A percentile compares a stretch with the other conserved stretches of the same genome.
These are phyloP conservation scores for Eristalis pertinax DNA, from an alignment of 2,888 invertebrate genomes.

Conservation along the genomic window DNA sequence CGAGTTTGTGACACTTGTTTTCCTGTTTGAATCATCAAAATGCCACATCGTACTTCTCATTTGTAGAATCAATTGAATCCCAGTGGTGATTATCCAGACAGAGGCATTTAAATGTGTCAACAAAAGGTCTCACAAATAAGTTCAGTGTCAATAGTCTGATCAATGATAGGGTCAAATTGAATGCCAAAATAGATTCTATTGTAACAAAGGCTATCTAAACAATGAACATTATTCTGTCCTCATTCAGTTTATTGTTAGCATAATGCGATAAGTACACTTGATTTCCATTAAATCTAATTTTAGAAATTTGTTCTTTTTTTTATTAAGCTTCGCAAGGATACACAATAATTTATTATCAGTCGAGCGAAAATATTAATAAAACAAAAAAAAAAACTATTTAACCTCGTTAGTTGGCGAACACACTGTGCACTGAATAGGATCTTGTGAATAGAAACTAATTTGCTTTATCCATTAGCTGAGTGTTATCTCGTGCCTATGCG, in stretches of 20 bases:
- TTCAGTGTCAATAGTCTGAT: not conserved
- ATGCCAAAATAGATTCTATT: not conserved
- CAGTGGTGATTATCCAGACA: not conserved
- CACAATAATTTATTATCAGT: not conserved
- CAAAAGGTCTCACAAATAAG: not conserved
- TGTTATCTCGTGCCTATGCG: not conserved
- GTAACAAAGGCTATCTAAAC: not conserved
- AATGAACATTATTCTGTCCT: not conserved
- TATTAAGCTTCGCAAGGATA: not conserved
- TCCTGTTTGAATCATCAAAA: too few species aligned
- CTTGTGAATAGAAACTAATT: not conserved
- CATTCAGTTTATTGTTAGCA: slow-evolving; percentile 3
- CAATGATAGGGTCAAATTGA: slow-evolving; percentile 1
- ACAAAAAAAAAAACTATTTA: not conserved
- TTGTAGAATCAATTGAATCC: not conserved
- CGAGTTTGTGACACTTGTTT: too few species aligned
- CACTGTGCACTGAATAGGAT: not conserved
- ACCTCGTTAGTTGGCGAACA: not conserved
- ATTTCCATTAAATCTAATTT: not conserved
- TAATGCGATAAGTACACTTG: not conserved
- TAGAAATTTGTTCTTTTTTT: not conserved
- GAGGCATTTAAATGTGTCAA: not conserved
- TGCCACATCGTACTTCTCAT: not conserved
- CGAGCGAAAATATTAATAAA: not conserved
- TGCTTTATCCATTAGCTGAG: not conserved